Evolutionary conservation across 2,113 vertebrate species (phyloP).

Genomic region (Aptenodytes forsteri): DNA sequence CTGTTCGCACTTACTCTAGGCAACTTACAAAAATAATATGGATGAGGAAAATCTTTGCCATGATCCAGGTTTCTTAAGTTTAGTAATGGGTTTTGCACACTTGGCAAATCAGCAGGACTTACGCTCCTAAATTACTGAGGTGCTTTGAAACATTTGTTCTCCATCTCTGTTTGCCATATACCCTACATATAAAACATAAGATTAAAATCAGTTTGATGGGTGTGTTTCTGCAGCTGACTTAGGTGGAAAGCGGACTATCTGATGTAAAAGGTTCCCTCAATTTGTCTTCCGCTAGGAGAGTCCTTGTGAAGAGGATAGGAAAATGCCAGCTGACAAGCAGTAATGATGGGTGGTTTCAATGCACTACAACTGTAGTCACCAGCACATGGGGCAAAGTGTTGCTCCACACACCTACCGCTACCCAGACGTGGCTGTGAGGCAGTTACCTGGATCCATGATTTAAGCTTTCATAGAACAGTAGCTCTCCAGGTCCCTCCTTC

Average conservation of each 20-base stretch:
- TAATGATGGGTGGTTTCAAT: background rate
- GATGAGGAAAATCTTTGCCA: background rate
- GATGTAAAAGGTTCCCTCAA: background rate
- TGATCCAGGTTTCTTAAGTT: background rate
- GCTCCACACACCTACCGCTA: background rate
- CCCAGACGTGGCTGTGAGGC: rapidly evolving
- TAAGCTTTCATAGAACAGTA: background rate
- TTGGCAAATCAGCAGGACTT: background rate
- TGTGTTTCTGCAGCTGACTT: background rate
- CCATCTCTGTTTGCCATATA: background rate
- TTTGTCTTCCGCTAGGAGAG: background rate
- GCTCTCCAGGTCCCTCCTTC: background rate
- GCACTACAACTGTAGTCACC: background rate
- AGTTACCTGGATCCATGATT: background rate
- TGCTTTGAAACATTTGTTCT: background rate
- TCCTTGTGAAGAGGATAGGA: background rate
- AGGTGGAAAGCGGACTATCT: background rate
- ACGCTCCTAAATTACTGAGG: background rate
- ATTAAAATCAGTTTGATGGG: background rate
- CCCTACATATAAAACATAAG: background rate
- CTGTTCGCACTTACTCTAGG: background rate
- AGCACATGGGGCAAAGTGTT: rapidly evolving
- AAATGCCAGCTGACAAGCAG: background rate
- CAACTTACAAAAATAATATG: background rate
- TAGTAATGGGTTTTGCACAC: background rate